These are phyloP conservation scores for Ommatoiulus sabulosus DNA, from an alignment of 2,888 invertebrate species.

Conservation along the genomic window DNA sequence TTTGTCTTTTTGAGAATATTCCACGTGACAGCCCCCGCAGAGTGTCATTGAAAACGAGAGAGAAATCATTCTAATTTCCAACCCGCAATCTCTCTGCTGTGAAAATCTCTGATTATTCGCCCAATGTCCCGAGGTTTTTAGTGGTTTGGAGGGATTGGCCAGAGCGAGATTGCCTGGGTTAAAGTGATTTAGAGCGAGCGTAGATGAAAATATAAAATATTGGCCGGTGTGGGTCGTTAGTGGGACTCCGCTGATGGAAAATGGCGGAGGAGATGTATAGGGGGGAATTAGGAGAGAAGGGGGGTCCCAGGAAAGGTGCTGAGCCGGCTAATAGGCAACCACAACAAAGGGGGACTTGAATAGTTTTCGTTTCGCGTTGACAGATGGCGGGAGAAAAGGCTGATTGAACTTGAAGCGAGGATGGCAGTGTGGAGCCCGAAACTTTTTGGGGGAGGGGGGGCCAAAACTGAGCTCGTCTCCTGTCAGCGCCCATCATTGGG, in stretches of 20 bases:
- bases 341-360: conserved; percentile 56
- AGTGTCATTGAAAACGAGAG: neutral
- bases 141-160: conserved; percentile 39
- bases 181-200: conserved; percentile 37
- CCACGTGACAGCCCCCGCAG: neutral
- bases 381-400: conserved; percentile 56
- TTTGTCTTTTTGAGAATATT: neutral
- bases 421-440: neutral
- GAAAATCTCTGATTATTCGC: conserved; percentile 2
- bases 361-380: conserved; percentile 54
- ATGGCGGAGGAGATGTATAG: conserved; percentile 45
- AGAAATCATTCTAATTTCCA: conserved; percentile 35
- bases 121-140: conserved; percentile 37
- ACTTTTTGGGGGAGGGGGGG: neutral
- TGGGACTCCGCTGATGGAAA: conserved; percentile 40
- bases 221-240: conserved; percentile 35
- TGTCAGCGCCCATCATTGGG: conserved; percentile 52
- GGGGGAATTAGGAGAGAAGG: conserved; percentile 53
- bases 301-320: conserved; percentile 55
- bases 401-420: conserved; percentile 48
- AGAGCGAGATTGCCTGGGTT: conserved; percentile 11
- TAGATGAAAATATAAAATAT: conserved; percentile 39
- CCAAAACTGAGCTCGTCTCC: conserved; percentile 42
- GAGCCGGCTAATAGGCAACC: conserved; percentile 59
- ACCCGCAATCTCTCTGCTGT: conserved; percentile 5